phyloP scores from a whole-genome alignment of 2,113 vertebrate genomes.

The Coracopsis vasa region DNA sequence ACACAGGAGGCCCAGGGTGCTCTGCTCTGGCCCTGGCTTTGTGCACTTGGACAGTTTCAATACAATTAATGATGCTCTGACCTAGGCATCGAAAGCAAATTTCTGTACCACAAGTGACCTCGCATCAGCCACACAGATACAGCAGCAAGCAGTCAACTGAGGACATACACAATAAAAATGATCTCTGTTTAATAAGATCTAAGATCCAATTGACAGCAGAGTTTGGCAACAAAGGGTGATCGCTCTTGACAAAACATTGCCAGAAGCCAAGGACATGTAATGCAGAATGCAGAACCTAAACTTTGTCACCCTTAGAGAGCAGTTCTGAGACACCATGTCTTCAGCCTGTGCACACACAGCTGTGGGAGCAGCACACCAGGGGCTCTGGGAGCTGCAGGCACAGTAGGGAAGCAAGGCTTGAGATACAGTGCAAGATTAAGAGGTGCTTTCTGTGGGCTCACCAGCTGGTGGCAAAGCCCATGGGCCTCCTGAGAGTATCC shows the following conservation, averaged over 20 bases:
- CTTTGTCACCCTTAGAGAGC: not conserved
- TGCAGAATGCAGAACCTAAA: not conserved
- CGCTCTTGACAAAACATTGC: not conserved
- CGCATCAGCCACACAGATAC: not conserved
- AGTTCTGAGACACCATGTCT: not conserved
- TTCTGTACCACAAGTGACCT: not conserved
- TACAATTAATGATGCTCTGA: not conserved
- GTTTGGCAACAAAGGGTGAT: not conserved
- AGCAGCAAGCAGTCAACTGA: not conserved
- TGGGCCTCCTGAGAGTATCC: not conserved
- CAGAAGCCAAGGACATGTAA: not conserved
- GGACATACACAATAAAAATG: not conserved
- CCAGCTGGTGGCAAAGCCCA: not conserved
- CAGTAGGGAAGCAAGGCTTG: not conserved
- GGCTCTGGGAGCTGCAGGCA: not conserved
- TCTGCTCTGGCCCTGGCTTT: not conserved
- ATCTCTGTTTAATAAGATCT: not conserved
- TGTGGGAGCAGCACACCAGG: accelerated
- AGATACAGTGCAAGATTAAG: not conserved
- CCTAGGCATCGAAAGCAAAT: not conserved
- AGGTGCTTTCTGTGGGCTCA: not conserved
- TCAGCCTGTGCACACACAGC: not conserved
- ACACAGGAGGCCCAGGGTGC: accelerated
- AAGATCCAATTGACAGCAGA: not conserved
- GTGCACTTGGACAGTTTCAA: not conserved